Evolutionary conservation across 35 echinoderm and acorn worm genomes (phyloP).

Genomic region (Eucidaris tribuloides): DNA sequence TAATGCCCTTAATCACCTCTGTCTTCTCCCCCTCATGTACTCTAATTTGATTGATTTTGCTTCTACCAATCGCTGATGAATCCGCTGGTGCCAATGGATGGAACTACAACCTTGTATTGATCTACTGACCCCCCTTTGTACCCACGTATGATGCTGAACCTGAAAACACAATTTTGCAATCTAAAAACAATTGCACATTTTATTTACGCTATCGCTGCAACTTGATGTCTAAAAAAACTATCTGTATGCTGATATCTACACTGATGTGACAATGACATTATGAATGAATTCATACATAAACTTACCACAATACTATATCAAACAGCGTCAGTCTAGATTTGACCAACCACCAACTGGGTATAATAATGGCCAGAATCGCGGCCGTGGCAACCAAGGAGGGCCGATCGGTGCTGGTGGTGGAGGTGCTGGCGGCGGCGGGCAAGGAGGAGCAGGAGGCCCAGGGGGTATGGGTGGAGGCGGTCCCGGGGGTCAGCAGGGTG

Average conservation of each 20-base stretch:
- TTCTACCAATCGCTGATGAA: neutral
- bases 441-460: neutral
- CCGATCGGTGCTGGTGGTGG: neutral
- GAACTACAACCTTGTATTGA: constrained; percentile 6
- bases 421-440: neutral
- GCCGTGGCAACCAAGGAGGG: constrained; percentile 10
- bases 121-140: neutral
- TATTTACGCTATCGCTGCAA: neutral
- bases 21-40: neutral
- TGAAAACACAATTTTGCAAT: neutral
- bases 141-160: neutral
- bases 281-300: neutral
- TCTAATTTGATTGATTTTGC: neutral
- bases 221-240: no score
- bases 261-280: no score
- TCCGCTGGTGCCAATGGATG: neutral
- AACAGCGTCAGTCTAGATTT: constrained; percentile 23
- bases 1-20: constrained; percentile 16
- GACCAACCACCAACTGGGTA: constrained; percentile 14
- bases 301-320: neutral
- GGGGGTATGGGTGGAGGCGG: neutral
- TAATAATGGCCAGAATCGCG: constrained; percentile 16
- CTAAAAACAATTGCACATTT: neutral
- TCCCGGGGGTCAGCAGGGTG: neutral
- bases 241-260: no score